Conservation (phyloP, 2,797 vertebrate genomes). For the Silurus lanzhouensis region DNA sequence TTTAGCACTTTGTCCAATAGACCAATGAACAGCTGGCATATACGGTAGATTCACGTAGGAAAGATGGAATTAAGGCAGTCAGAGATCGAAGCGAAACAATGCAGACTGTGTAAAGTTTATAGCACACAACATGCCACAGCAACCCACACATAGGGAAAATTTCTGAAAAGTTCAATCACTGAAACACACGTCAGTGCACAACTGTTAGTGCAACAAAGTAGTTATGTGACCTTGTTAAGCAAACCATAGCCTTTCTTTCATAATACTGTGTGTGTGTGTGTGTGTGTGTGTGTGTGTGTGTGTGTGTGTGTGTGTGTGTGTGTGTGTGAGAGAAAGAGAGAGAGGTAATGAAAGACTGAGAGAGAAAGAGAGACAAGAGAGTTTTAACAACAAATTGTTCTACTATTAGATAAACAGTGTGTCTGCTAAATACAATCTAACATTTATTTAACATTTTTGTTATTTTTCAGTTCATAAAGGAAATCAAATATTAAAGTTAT, state of each 20-base stretch:
- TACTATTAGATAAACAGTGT: not conserved
- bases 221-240: constrained; percentile 62
- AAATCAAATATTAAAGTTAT: constrained; percentile 28
- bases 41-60: not conserved
- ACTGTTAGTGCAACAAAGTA: constrained; percentile 53
- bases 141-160: constrained; percentile 57
- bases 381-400: not conserved
- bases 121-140: constrained; percentile 60
- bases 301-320: no score
- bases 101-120: constrained; percentile 40
- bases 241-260: not conserved
- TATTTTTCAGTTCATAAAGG: constrained; percentile 3
- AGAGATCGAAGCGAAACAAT: constrained; percentile 54
- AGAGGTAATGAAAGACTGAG: not conserved
- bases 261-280: no score
- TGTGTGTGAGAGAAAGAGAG: not conserved
- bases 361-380: not conserved
- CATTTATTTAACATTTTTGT: not conserved
- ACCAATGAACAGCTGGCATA: constrained; percentile 16
- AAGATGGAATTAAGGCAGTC: constrained; percentile 24
- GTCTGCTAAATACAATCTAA: not conserved
- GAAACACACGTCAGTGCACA: constrained; percentile 58
- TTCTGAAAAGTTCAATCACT: constrained; percentile 36
- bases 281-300: no score
- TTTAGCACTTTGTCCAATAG: not conserved